A percentile compares a stretch with the other conserved stretches of the same genome.
Evolutionary conservation across 2,113 vertebrate genomes (phyloP).

Genomic region (Xiphophorus hellerii): DNA sequence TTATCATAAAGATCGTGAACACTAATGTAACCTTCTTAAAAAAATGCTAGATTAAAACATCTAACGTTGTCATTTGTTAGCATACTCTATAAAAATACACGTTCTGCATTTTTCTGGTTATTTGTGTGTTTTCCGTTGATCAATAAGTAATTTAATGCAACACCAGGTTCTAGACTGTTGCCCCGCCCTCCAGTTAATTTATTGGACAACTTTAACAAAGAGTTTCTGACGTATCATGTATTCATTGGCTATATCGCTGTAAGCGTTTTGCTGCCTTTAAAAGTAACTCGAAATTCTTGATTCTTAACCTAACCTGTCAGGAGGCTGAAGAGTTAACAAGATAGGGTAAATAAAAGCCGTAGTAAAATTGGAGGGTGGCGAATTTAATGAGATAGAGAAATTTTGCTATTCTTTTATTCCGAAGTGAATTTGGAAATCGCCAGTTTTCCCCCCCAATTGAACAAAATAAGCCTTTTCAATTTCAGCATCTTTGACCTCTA

Average conservation of each 20-base stretch:
- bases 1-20: background rate
- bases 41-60: background rate
- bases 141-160: background rate
- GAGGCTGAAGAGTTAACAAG: too few species aligned
- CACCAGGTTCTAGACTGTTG: slow-evolving; percentile 6
- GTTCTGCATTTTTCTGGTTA: background rate
- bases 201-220: slow-evolving; percentile 53
- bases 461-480: background rate
- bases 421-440: too few species aligned
- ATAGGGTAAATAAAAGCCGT: too few species aligned
- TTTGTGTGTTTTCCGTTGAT: background rate
- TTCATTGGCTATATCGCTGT: slow-evolving; percentile 50
- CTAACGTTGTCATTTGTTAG: background rate
- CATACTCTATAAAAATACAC: background rate
- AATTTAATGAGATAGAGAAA: background rate
- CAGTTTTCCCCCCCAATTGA: background rate
- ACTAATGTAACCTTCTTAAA: background rate
- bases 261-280: background rate
- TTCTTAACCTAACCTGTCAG: background rate
- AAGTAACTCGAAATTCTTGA: background rate
- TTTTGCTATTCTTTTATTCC: background rate
- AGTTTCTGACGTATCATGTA: background rate
- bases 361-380: too few species aligned
- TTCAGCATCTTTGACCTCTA: too few species aligned
- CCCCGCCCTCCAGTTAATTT: slow-evolving; percentile 28